phyloP scores from a whole-genome alignment of 1,140 invertebrate species.

The Drosophila lacteicornis region DNA sequence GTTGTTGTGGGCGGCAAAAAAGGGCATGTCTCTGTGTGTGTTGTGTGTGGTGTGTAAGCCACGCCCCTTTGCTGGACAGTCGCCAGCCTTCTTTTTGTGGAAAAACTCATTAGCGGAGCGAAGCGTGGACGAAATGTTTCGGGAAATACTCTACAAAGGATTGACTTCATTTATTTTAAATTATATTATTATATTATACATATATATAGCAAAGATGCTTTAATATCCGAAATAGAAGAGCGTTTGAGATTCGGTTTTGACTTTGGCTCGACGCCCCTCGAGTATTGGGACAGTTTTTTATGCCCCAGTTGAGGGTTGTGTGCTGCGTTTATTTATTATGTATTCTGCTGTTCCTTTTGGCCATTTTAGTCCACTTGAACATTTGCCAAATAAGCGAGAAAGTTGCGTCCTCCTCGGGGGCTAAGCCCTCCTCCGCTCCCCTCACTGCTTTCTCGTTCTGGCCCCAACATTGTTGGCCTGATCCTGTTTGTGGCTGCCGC shows the following conservation, averaged over 20 bases:
- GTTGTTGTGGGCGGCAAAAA: conserved; percentile 37
- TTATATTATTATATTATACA: too few species aligned
- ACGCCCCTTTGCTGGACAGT: conserved; percentile 24
- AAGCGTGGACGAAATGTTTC: conserved; percentile 31
- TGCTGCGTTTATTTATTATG: conserved; percentile 65
- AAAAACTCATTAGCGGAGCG: conserved; percentile 68
- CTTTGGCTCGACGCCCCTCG: not conserved
- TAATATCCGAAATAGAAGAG: not conserved
- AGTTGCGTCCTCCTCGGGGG: conserved; percentile 50
- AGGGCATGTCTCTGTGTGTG: not conserved
- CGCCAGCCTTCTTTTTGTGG: conserved; percentile 33
- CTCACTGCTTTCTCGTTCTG: conserved; percentile 1
- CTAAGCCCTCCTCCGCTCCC: not conserved
- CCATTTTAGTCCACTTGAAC: conserved; percentile 70
- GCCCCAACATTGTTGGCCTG: conserved; percentile 10
- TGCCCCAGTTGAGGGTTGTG: not conserved
- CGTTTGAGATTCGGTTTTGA: conserved; percentile 8
- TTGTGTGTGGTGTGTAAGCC: conserved; percentile 17
- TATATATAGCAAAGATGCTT: not conserved
- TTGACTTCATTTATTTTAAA: not conserved
- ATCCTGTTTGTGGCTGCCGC: conserved; percentile 10
- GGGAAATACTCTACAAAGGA: not conserved
- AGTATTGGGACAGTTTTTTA: conserved; percentile 17
- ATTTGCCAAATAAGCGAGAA: conserved; percentile 79
- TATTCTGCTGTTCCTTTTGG: conserved; percentile 65